phyloP scores from a whole-genome alignment of 2,797 vertebrate genomes.

The Rhabdomys pumilio region DNA sequence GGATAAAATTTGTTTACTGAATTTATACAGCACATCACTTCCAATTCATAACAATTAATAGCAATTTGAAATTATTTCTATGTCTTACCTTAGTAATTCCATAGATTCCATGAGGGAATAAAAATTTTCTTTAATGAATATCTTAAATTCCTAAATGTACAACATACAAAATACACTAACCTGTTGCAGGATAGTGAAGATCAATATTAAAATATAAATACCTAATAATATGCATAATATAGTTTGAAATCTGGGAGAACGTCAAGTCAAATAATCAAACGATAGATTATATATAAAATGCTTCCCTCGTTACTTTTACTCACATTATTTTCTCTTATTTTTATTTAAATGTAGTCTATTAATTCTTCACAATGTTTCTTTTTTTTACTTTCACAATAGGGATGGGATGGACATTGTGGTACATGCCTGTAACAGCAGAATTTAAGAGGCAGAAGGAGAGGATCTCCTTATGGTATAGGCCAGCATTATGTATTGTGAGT shows the following conservation, averaged over 20 bases:
- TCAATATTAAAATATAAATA: neutral
- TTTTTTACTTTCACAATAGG: neutral
- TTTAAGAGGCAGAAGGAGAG: neutral
- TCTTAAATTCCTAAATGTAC: neutral
- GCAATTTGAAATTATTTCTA: neutral
- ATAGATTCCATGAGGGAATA: neutral
- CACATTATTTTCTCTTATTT: neutral
- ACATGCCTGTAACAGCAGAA: neutral
- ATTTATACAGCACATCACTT: neutral
- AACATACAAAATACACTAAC: neutral
- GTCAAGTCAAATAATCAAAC: neutral
- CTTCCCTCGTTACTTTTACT: neutral
- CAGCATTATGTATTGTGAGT: neutral
- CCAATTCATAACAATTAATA: neutral
- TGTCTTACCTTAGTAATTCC: neutral
- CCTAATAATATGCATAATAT: neutral
- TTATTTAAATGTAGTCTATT: neutral
- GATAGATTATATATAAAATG: neutral
- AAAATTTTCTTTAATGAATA: neutral
- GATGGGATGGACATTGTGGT: neutral
- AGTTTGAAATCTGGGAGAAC: neutral
- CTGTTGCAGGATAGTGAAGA: neutral
- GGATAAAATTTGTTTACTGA: neutral
- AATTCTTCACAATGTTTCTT: neutral
- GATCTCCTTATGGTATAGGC: neutral